Evolutionary conservation across 2,797 vertebrate species (phyloP), one percentile per base, ranked within the genome.

Genomic region (Telmatherina bonti): DNA sequence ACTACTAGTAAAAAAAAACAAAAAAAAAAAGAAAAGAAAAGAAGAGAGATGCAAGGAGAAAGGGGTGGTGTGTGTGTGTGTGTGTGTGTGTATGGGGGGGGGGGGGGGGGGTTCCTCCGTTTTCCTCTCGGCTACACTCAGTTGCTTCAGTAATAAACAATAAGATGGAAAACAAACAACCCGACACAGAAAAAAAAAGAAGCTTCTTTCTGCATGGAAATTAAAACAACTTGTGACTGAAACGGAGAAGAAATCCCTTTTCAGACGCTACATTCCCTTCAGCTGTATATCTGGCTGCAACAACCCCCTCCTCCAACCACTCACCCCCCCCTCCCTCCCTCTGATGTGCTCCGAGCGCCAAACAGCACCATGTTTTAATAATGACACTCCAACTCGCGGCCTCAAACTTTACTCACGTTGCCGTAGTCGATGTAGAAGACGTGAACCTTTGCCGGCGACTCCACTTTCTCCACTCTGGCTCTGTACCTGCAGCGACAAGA

Each of bases 361-460:
- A 63, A 78, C 63, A 75, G 41, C 29, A 27, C n/a, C 16, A 35
- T 55, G 56, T 58, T 70, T 77, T 60, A 70, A 66, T 57, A 52
- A 79, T 43, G 33, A 54, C 41, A 38, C 41, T 5, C 27, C 33
- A 4, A 11, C 26, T 20, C 61, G 36, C 9, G 7, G 33, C 55
- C 5, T 52, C 55, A 22, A 49, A 67, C 66, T 45, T 66, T 79
- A 96, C 97, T 98, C 89, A 99, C 97, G 0, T 98, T 99, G 92
- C 97, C 97, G 0, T 99, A 99, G 94, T 99, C 97, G 0, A 99
- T 96, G 95, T 99, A 99, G 93, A 97, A 98, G 79, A 98, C 95
- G 0, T 98, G 96, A 18, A 98, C 95, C 76, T 95, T 98, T 76
- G 94, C 91, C 0, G 95, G 85, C 0, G 96, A 97, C 85, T 98